These are phyloP conservation scores for Staurois parvus DNA, from an alignment of 2,797 vertebrate species.

Conservation along the genomic window DNA sequence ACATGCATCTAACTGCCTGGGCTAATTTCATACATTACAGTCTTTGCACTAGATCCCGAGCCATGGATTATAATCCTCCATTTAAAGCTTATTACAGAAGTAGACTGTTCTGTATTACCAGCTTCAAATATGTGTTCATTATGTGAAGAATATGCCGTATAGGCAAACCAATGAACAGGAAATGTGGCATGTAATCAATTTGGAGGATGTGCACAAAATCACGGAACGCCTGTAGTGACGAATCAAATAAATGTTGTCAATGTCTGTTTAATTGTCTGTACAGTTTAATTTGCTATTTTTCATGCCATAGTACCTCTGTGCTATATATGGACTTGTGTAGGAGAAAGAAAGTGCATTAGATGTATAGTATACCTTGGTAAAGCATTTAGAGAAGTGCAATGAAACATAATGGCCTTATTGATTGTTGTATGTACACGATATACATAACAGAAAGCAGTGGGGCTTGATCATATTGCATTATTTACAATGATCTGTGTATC, in stretches of 20 bases:
- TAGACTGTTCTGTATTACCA: constrained; percentile 10
- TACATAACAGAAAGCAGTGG: neutral
- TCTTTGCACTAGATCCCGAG: neutral
- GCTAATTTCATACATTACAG: constrained; percentile 16
- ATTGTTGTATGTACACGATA: neutral
- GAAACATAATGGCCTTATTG: neutral
- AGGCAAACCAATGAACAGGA: neutral
- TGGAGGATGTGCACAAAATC: constrained; percentile 14
- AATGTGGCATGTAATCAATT: constrained; percentile 26
- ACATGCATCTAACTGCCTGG: neutral
- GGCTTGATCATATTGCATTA: neutral
- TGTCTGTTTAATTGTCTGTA: constrained; percentile 5
- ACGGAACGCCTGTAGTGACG: constrained; percentile 1
- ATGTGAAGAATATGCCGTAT: neutral
- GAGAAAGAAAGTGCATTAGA: neutral
- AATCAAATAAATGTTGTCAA: constrained; percentile 14
- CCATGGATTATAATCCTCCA: constrained; percentile 12
- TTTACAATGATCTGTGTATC: neutral
- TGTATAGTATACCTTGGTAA: neutral
- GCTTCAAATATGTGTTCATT: constrained; percentile 24
- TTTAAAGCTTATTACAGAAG: constrained; percentile 2
- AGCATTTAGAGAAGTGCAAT: neutral
- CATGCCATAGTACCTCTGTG: neutral
- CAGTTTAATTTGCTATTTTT: neutral
- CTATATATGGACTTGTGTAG: neutral